Evolutionary conservation across 2,888 invertebrate species (phyloP), one percentile per base, ranked within the genome.

Genomic region (Drosophila emarginata): DNA sequence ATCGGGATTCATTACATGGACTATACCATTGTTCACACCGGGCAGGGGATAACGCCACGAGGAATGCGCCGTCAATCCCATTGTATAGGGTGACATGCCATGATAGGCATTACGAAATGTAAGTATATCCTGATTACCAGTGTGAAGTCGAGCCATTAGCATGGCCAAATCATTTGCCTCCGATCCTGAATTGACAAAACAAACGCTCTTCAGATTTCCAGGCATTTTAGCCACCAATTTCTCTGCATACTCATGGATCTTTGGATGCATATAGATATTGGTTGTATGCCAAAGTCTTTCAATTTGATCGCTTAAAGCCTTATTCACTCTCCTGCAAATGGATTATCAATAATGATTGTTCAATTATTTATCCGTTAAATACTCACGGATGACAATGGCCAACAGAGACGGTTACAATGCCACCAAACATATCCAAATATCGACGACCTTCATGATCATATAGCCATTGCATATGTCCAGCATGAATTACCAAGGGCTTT

Each of bases 351-450:
- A 23, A 51, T 6, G 4, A 5, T n/a, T 2, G 6, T 15, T n/a
- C 1, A 23, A 37, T 2, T 5, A 52, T 12, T 11, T 5, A 36
- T 1, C 2, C 9, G 4, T 15, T 14, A 4, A 9, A 15, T 4
- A 94, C 96, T 95, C 93, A 98, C 97, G 99, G 98, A 93, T 99
- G 99, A 90, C 97, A 98, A 91, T 99, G 99, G 21, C 99, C 99
- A 2, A 99, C 98, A 61, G 98, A 98, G 40, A 99, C 97, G 0
- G 99, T 99, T 14, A 98, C 98, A 80, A 99, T 99, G 6, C 99
- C 99, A 4, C 95, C 99, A 90, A 98, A 97, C 93, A 99, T 94
- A 91, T 99, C 99, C 76, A 99, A 93, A 91, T 98, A 99, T 81
- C 97, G 93, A 74, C 94, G 94, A 3, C 98, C 98, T 61, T 94